Conservation (phyloP, 1,140 invertebrate species). For the Drosophila baimaii region DNA sequence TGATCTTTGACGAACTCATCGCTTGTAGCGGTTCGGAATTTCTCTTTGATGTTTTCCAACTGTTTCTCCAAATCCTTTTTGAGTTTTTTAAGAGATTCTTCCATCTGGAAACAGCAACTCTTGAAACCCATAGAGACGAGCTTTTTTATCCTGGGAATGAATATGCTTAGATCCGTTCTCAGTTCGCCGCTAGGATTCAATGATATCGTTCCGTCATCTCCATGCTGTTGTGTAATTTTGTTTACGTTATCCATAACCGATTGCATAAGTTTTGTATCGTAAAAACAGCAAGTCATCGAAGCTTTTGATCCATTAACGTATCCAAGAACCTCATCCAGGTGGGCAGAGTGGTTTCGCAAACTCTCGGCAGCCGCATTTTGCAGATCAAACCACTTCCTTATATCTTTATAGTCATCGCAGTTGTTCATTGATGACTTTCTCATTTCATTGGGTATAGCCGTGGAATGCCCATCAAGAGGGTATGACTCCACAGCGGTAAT, state of each 20-base stretch:
- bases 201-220: too few relatives aligned
- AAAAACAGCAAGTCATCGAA: constrained; percentile 27
- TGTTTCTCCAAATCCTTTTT: constrained; percentile 22
- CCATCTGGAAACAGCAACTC: constrained; percentile 39
- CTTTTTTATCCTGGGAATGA: constrained; percentile 27
- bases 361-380: constrained; percentile 2
- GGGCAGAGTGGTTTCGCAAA: background rate
- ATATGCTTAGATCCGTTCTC: constrained; percentile 34
- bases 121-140: background rate
- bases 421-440: background rate
- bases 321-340: background rate
- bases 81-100: background rate
- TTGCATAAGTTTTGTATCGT: constrained; percentile 32
- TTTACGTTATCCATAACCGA: constrained; percentile 24
- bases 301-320: background rate
- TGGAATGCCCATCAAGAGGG: background rate
- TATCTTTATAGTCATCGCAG: constrained; percentile 11
- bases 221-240: background rate
- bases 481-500: constrained; percentile 1
- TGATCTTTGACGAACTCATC: background rate
- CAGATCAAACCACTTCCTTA: constrained; percentile 48
- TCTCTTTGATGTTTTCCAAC: background rate
- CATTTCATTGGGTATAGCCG: background rate
- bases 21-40: background rate
- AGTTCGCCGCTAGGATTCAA: constrained; percentile 27